These are phyloP conservation scores for Drosophila tani DNA, from an alignment of 1,140 invertebrate genomes.

Conservation along the genomic window DNA sequence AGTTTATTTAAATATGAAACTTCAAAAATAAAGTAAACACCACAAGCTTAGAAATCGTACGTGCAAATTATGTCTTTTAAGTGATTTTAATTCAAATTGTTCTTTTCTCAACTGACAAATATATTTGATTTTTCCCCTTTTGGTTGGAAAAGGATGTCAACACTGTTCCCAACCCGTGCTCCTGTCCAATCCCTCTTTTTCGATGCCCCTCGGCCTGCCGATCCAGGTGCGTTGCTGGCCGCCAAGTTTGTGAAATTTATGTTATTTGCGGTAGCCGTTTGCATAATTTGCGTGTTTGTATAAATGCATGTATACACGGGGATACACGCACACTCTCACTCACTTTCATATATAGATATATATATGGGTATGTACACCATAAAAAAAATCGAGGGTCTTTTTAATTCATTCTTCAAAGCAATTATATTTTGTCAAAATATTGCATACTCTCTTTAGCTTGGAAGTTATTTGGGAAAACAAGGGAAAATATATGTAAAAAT, in stretches of 20 bases:
- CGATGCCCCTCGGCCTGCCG: neutral
- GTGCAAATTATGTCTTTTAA: neutral
- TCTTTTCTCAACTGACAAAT: constrained; percentile 1
- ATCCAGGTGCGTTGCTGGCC: constrained; percentile 71
- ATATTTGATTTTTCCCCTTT: constrained; percentile 1
- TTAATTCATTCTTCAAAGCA: neutral
- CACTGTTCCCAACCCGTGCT: constrained; percentile 15
- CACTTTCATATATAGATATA: neutral
- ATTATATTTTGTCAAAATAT: too few species aligned
- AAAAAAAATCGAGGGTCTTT: neutral
- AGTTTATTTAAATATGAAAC: neutral
- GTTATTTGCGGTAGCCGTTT: constrained; percentile 82
- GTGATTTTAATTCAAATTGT: neutral
- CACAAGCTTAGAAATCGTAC: neutral
- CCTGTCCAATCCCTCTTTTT: neutral
- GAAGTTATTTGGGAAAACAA: too few species aligned
- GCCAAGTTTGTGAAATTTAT: constrained; percentile 78
- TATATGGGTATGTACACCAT: constrained; percentile 9
- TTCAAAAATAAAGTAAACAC: neutral
- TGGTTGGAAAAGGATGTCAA: constrained; percentile 3
- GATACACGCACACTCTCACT: constrained; percentile 37
- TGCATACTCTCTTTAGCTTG: too few species aligned
- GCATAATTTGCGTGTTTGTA: constrained; percentile 82
- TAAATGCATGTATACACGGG: constrained; percentile 53
- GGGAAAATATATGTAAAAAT: neutral